These are phyloP conservation scores for Enteromius unitaeniatus DNA, from an alignment of 2,797 vertebrate species.

Conservation along the genomic window DNA sequence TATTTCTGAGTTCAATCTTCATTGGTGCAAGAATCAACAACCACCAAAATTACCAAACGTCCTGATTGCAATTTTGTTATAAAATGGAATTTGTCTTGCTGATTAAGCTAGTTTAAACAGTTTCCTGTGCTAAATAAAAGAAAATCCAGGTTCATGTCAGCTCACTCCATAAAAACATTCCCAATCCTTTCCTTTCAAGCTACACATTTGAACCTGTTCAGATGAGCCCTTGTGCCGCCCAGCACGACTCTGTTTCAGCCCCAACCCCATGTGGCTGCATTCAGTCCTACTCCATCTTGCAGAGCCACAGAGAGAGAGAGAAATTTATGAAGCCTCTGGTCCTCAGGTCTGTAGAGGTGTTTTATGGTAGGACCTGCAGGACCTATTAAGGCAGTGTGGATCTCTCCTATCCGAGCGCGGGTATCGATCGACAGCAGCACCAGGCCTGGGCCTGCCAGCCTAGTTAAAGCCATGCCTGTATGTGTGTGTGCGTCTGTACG, in stretches of 20 bases:
- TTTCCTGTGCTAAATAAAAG: neutral
- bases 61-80: neutral
- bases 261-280: slow-evolving; percentile 42
- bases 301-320: slow-evolving; percentile 33
- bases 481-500: slow-evolving; percentile 55
- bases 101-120: neutral
- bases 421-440: slow-evolving; percentile 75
- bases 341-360: slow-evolving; percentile 74
- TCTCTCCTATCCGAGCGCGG: slow-evolving; percentile 75
- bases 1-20: neutral
- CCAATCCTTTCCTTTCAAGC: slow-evolving; percentile 9
- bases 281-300: slow-evolving; percentile 53
- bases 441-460: slow-evolving; percentile 70
- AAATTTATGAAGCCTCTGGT: slow-evolving; percentile 72
- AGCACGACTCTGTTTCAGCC: slow-evolving; percentile 14
- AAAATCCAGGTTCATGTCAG: neutral
- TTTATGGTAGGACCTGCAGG: slow-evolving; percentile 80
- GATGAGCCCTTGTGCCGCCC: slow-evolving; percentile 8
- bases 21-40: neutral
- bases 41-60: neutral
- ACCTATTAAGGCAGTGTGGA: slow-evolving; percentile 76
- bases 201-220: slow-evolving; percentile 44
- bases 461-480: slow-evolving; percentile 76
- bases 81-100: neutral
- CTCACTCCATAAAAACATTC: neutral